Base-by-base conservation (phyloP, 2,888 invertebrate genomes). In the Eupsilia transversa region DNA sequence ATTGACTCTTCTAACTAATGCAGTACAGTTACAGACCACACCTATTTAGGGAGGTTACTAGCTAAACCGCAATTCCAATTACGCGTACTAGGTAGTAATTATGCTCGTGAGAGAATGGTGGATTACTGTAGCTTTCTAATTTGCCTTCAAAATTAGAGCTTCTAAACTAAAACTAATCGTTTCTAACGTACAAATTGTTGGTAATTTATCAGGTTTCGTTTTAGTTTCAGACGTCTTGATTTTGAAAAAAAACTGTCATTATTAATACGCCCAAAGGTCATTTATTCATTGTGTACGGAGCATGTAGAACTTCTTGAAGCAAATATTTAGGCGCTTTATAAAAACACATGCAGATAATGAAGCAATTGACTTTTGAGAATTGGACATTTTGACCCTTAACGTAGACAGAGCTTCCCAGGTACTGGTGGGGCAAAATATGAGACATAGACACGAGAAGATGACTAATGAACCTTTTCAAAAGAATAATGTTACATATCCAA, bases 51-150 rank as follows among this genome's bases (percentile, higher is more conserved):
- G 2, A 14, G 38, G 43, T 54, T 46, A 46, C 23, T 56, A 30
- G 33, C 14, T 46, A 23, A 33, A 49, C 56, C 56, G 12, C 46
- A 56, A 57, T 63, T 43, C 56, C 12, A 57, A 57, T 57, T 23
- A 57, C 46, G 30, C 10, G 17, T 23, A 3, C 14, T 20, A 64
- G n/a, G 9, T 41, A 64, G n/a, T 64, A 63, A 64, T 74, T 56
- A 43, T n/a, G 75, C 12, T n/a, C 56, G 9, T 30, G 23, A 27
- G 38, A 59, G 43, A 74, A 61, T 35, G 30, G 2, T 54, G 23
- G 23, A 33, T 33, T n/a, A 27, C 41, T 27, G 6, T 33, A 12
- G n/a, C 20, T 17, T 52, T 7, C 17, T 43, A 30, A 43, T 54
- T 43, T 7, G 17, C 14, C 7, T 73, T 49, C 7, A 49, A 59